Evolutionary conservation across 2,888 invertebrate species (phyloP), one percentile per base, ranked within the genome.

Genomic region (Scaeva pyrastri): DNA sequence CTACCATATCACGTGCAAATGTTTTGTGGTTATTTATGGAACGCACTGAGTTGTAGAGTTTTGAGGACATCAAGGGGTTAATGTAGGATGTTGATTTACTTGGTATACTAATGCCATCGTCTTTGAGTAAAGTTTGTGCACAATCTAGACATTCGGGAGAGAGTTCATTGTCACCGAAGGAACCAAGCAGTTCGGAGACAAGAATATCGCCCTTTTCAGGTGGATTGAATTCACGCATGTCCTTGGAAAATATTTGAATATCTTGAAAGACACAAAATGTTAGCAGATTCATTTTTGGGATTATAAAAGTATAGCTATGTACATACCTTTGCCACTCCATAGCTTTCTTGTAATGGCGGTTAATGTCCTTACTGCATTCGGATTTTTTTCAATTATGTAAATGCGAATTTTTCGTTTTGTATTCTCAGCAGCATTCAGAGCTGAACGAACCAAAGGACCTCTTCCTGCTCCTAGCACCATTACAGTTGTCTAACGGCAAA

Each of bases 141-240:
- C 98, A 98, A 93, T 99, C 98, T 66, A 99, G 94, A 92, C 99
- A 99, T 93, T 99, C 99, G 0, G 99, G 99, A 0, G 98, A 98
- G 12, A 99, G 94, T 93, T 99, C 99, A 92, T 99, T 99, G 92
- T 99, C 99, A 21, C 98, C 98, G 94, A 99, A 99, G 1, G 99
- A 99, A 0, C 96, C 99, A 71, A 99, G 93, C 56, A 99, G 94
- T 93, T 99, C 99, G 0, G 99, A 99, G 31, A 99, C 97, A 70
- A 99, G 94, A 89, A 99, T 97, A 93, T 99, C 99, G 0, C 98
- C 98, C 91, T 96, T 96, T 88, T 97, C 97, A 0, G 96, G 95
- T 0, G 97, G 95, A 71, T 95, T 93, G 93, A 97, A 96, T 41
- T 95, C 94, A 82, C 98, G 94, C 98, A 98, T 98, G 91, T 98